Evolutionary conservation across 1,140 invertebrate species (phyloP).

Genomic region (Drosophila funebris): DNA sequence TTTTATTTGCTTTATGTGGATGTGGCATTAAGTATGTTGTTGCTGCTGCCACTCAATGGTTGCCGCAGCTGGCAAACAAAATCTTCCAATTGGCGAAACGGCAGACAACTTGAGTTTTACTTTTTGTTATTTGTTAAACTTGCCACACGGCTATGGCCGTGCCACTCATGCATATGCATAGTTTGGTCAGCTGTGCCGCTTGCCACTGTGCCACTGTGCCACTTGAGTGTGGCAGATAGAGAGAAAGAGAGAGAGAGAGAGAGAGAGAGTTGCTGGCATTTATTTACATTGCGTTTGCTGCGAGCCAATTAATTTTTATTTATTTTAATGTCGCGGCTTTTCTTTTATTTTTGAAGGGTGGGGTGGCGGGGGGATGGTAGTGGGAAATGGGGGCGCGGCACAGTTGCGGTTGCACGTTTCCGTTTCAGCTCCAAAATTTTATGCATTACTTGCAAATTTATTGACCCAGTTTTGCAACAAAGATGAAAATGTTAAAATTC

Average conservation of each 20-base stretch:
- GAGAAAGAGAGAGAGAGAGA: too few relatives aligned
- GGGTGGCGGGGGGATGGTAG: neutral
- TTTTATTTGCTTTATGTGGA: slow-evolving; percentile 28
- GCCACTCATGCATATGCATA: slow-evolving; percentile 19
- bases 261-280: slow-evolving; percentile 9
- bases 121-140: slow-evolving; percentile 27
- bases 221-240: slow-evolving; percentile 34
- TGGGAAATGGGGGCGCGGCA: neutral
- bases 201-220: neutral
- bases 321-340: slow-evolving; percentile 47
- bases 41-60: neutral
- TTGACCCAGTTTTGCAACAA: slow-evolving; percentile 53
- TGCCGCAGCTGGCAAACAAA: slow-evolving; percentile 12
- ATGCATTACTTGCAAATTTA: slow-evolving; percentile 57
- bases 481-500: slow-evolving; percentile 53
- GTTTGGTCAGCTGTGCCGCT: slow-evolving; percentile 25
- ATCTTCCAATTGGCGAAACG: neutral
- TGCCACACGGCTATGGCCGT: neutral
- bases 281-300: slow-evolving; percentile 46
- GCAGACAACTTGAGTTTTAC: slow-evolving; percentile 29
- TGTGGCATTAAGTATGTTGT: slow-evolving; percentile 17
- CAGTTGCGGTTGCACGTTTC: slow-evolving; percentile 15
- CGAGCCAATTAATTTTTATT: slow-evolving; percentile 61
- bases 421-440: slow-evolving; percentile 36
- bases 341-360: neutral